A percentile compares a stretch with the other conserved stretches of the same genome.
These are phyloP conservation scores for Calephelis virginiensis DNA, from an alignment of 1,140 invertebrate genomes.

Conservation along the genomic window DNA sequence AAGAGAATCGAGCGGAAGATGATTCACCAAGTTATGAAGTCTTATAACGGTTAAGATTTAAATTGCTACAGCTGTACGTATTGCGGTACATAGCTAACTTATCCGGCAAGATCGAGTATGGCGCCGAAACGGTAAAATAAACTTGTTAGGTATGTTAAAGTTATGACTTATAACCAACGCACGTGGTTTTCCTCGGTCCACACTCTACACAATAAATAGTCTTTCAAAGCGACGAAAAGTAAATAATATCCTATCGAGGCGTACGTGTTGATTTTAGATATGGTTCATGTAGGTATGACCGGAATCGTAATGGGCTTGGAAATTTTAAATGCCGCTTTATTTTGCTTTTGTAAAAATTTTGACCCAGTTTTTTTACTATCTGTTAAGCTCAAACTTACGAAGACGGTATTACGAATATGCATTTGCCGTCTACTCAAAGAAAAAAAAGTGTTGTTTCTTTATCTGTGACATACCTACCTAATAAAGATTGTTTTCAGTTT, in stretches of 20 bases:
- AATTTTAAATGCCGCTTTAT: slow-evolving; percentile 15
- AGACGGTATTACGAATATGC: too few species aligned
- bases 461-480: too few species aligned
- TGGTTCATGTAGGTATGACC: slow-evolving; percentile 10
- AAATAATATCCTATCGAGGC: slow-evolving; percentile 7
- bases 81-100: slow-evolving; percentile 63
- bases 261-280: slow-evolving; percentile 12
- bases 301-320: slow-evolving; percentile 16
- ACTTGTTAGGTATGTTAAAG: slow-evolving; percentile 28
- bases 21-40: slow-evolving; percentile 67
- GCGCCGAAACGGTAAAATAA: slow-evolving; percentile 52
- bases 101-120: slow-evolving; percentile 37
- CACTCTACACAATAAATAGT: not conserved
- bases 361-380: slow-evolving; percentile 6
- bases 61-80: slow-evolving; percentile 67
- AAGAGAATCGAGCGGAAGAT: slow-evolving; percentile 69
- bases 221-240: slow-evolving; percentile 8
- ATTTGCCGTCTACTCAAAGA: too few species aligned
- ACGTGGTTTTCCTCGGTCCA: slow-evolving; percentile 5
- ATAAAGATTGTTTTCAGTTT: too few species aligned
- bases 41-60: slow-evolving; percentile 72
- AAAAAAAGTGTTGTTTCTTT: too few species aligned
- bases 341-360: slow-evolving; percentile 13
- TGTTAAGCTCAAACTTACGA: too few species aligned
- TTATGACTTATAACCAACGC: slow-evolving; percentile 15